Evolutionary conservation across 2,797 vertebrate species (phyloP).

Genomic region (Clarias fuscus): DNA sequence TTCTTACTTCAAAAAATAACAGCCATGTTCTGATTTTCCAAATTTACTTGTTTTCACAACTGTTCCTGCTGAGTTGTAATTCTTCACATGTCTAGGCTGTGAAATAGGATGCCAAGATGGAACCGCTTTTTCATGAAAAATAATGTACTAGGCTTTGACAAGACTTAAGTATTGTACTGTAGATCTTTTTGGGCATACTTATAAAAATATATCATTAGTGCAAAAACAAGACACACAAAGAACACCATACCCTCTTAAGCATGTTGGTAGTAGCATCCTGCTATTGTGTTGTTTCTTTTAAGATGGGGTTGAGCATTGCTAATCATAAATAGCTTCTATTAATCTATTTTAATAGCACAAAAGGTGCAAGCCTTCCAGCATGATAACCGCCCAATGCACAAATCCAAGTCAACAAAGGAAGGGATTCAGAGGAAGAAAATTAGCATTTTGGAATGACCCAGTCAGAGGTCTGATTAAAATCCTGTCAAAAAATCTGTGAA

Average conservation of each 20-base stretch:
- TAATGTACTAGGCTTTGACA: background rate
- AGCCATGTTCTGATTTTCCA: too few relatives aligned
- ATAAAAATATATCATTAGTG: background rate
- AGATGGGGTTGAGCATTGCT: background rate
- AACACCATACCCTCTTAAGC: background rate
- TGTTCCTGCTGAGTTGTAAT: background rate
- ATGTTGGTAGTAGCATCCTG: background rate
- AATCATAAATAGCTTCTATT: background rate
- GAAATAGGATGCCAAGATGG: background rate
- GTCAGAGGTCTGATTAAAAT: background rate
- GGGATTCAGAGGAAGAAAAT: background rate
- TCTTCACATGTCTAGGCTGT: background rate
- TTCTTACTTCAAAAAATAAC: too few relatives aligned
- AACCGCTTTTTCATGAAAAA: background rate
- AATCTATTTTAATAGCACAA: slow-evolving; percentile 1
- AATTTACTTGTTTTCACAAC: too few relatives aligned
- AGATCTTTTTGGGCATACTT: background rate
- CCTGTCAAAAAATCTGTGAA: background rate
- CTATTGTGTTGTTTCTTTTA: background rate
- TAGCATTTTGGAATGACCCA: background rate
- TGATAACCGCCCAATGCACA: background rate
- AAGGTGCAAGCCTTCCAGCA: background rate
- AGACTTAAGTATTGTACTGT: background rate
- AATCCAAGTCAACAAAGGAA: background rate
- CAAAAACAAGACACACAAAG: background rate